Percentiles rank a stretch among this genome's conserved stretches.
phyloP scores from a whole-genome alignment of 35 echinoderm and acorn worm species.

The Lytechinus pictus region DNA sequence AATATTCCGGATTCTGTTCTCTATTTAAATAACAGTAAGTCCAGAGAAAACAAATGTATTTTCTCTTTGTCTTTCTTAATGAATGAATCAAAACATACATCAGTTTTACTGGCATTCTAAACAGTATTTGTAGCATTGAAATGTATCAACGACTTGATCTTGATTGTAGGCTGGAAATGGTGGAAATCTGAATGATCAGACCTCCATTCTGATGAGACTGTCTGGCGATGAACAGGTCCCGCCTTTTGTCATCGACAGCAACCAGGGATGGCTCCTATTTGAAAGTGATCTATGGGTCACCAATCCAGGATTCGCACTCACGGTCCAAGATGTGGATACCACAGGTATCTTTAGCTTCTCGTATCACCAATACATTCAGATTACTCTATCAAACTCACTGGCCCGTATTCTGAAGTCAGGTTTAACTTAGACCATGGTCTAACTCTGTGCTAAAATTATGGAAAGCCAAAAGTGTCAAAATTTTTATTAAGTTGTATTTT shows the following conservation, averaged over 20 bases:
- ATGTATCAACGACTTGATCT: not conserved
- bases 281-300: slow-evolving; percentile 33
- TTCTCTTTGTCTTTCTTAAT: too few species aligned
- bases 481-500: too few species aligned
- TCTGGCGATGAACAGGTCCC: slow-evolving; percentile 39
- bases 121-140: too few species aligned
- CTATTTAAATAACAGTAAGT: too few species aligned
- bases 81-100: too few species aligned
- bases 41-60: too few species aligned
- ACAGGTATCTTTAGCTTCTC: not conserved
- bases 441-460: too few species aligned
- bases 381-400: not conserved
- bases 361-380: not conserved
- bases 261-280: slow-evolving; percentile 10
- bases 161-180: slow-evolving; percentile 1
- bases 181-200: not conserved
- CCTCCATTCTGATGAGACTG: not conserved
- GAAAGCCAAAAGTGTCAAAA: too few species aligned
- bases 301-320: slow-evolving; percentile 44
- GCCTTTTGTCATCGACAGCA: slow-evolving; percentile 29
- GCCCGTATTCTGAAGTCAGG: too few species aligned
- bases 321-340: not conserved
- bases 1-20: too few species aligned
- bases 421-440: too few species aligned
- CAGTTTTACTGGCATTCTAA: too few species aligned